These are phyloP conservation scores for Ardeotis arabs DNA, from an alignment of 2,113 vertebrate species.

Conservation along the genomic window DNA sequence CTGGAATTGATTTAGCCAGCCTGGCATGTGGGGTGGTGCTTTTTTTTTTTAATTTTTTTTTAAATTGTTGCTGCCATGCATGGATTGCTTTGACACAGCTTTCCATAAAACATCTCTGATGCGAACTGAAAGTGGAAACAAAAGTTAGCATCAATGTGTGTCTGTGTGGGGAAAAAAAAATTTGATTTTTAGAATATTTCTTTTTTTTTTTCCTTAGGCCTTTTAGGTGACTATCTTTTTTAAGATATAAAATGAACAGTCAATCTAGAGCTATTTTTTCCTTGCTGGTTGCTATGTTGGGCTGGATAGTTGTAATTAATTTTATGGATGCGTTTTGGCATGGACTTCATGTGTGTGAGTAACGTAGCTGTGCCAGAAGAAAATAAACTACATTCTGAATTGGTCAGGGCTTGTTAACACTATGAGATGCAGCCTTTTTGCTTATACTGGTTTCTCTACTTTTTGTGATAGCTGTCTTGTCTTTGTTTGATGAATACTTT, in stretches of 20 bases:
- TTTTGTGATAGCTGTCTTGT: background rate
- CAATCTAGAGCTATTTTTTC: background rate
- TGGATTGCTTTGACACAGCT: background rate
- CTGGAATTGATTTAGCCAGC: background rate
- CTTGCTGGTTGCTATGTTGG: background rate
- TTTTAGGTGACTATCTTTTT: background rate
- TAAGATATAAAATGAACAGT: background rate
- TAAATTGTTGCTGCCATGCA: background rate
- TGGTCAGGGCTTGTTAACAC: background rate
- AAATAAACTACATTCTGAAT: background rate
- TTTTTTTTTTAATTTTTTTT: background rate
- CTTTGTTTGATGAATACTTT: background rate
- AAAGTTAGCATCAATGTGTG: background rate
- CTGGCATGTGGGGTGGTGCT: rapidly evolving
- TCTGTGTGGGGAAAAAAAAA: background rate
- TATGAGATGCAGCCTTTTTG: background rate
- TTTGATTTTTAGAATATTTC: background rate
- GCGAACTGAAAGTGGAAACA: background rate
- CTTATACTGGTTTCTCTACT: background rate
- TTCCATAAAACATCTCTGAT: background rate
- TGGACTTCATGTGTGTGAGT: background rate
- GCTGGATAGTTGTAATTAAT: background rate
- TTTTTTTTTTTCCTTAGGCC: background rate
- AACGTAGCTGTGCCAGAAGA: background rate
- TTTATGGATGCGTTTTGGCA: background rate